These are phyloP conservation scores for Drosophila melanosoma DNA, from an alignment of 2,888 invertebrate species.

Conservation along the genomic window DNA sequence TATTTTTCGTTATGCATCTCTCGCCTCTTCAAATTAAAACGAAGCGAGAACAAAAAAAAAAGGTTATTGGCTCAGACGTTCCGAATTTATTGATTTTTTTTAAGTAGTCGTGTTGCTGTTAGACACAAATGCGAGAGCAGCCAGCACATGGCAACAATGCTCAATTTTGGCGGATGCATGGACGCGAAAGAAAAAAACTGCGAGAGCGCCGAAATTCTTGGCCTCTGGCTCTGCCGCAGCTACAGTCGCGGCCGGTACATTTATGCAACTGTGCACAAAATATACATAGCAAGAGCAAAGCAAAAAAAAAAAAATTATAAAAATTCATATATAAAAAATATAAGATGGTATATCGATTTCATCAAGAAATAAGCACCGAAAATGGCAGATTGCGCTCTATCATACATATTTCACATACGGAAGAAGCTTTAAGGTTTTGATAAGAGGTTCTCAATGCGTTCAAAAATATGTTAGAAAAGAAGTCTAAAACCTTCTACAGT, in stretches of 20 bases:
- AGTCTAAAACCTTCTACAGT: not conserved
- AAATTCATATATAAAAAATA: not conserved
- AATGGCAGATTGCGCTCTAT: not conserved
- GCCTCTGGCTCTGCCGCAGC: constrained; percentile 2
- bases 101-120: constrained; percentile 35
- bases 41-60: constrained; percentile 7
- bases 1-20: constrained; percentile 44
- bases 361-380: not conserved
- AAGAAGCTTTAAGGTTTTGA: not conserved
- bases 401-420: not conserved
- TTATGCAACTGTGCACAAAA: not conserved
- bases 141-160: constrained; percentile 48
- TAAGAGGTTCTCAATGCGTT: not conserved
- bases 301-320: not conserved
- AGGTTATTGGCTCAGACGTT: constrained; percentile 32
- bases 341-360: not conserved
- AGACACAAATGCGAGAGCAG: constrained; percentile 36
- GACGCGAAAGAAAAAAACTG: not conserved
- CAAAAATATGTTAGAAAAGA: not conserved
- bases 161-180: constrained; percentile 35
- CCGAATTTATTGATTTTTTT: constrained; percentile 48
- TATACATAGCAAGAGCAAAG: not conserved
- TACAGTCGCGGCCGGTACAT: not conserved
- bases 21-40: constrained; percentile 36
- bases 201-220: constrained; percentile 15